phyloP scores from a whole-genome alignment of 2,888 invertebrate genomes.

The Habroteleia sp. region DNA sequence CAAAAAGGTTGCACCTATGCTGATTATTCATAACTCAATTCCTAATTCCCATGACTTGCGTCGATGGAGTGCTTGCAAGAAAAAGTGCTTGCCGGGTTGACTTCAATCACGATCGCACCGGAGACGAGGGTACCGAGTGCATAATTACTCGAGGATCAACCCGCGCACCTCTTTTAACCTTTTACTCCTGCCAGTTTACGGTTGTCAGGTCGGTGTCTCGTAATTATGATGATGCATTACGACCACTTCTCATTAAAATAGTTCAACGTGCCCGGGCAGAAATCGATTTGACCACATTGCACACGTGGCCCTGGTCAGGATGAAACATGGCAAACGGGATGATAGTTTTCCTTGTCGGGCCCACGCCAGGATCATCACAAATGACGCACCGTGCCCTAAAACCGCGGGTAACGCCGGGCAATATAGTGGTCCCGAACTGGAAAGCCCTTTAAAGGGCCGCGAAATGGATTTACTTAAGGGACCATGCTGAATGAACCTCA shows the following conservation, averaged over 20 bases:
- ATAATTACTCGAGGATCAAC: conserved; percentile 63
- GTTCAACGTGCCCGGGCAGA: conserved; percentile 80
- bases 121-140: conserved; percentile 26
- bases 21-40: conserved; percentile 26
- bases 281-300: too few species aligned
- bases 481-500: too few species aligned
- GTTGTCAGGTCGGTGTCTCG: conserved; percentile 69
- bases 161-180: conserved; percentile 72
- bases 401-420: too few species aligned
- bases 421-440: too few species aligned
- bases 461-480: too few species aligned
- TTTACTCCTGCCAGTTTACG: conserved; percentile 70
- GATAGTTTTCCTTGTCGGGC: too few species aligned
- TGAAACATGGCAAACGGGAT: too few species aligned
- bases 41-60: conserved; percentile 5
- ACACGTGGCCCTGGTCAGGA: too few species aligned
- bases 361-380: too few species aligned
- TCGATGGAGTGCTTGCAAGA: background rate
- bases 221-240: conserved; percentile 79
- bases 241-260: conserved; percentile 80
- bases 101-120: conserved; percentile 26
- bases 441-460: too few species aligned
- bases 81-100: background rate
- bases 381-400: too few species aligned
- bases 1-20: conserved; percentile 14